Percentiles rank a stretch among this genome's conserved stretches.
Evolutionary conservation across 1,140 invertebrate species (phyloP).

Genomic region (Carcinoscorpius rotundicauda): DNA sequence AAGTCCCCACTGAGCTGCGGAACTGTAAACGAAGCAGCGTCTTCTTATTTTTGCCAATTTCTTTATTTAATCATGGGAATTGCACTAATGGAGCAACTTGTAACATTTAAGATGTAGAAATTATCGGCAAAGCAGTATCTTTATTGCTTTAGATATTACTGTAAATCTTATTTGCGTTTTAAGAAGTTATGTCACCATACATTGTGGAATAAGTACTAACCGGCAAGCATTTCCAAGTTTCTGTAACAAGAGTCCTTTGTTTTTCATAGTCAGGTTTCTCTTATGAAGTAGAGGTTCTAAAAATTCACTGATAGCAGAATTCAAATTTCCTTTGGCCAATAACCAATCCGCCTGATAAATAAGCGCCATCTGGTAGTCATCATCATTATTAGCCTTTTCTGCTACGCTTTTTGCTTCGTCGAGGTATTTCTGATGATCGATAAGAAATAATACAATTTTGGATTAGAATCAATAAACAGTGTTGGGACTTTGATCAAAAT

Average conservation of each 20-base stretch:
- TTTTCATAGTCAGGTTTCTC: background rate
- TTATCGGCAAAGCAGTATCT: background rate
- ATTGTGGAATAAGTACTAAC: background rate
- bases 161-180: background rate
- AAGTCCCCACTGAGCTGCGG: slow-evolving; percentile 5
- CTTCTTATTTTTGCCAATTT: background rate
- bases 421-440: background rate
- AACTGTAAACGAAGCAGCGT: background rate
- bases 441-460: too few relatives aligned
- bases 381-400: background rate
- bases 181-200: background rate
- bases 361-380: background rate
- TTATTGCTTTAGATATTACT: background rate
- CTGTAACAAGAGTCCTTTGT: slow-evolving; percentile 4
- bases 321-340: slow-evolving; percentile 1
- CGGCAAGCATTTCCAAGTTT: slow-evolving; percentile 8
- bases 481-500: too few relatives aligned
- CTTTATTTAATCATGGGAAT: background rate
- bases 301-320: background rate
- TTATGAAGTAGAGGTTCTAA: background rate
- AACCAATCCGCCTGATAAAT: slow-evolving; percentile 1
- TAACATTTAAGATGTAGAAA: background rate
- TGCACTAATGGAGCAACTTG: background rate
- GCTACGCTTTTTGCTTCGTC: background rate
- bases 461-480: too few relatives aligned